phyloP scores from a whole-genome alignment of 2,888 invertebrate genomes.

The Perithous albicinctus region DNA sequence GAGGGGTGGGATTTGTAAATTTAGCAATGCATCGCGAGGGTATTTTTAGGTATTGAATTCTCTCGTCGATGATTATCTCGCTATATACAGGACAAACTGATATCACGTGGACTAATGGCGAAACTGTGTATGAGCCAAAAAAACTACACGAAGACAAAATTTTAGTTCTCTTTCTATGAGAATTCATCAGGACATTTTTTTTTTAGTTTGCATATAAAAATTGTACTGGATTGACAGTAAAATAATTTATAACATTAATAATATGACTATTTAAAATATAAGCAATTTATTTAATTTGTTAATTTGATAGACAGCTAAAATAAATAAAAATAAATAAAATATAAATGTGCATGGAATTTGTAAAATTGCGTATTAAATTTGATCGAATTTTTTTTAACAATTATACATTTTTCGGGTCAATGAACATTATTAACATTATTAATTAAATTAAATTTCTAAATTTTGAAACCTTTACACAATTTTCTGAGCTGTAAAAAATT shows the following conservation, averaged over 20 bases:
- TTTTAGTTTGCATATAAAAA: not conserved
- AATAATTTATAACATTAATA: too few relatives aligned
- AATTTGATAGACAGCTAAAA: not conserved
- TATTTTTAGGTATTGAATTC: slow-evolving; percentile 1
- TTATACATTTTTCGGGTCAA: too few relatives aligned
- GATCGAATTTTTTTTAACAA: not conserved
- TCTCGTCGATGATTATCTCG: not conserved
- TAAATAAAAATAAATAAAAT: too few relatives aligned
- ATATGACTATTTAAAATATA: too few relatives aligned
- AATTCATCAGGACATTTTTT: not conserved
- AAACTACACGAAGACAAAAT: not conserved
- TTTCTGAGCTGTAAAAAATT: too few relatives aligned
- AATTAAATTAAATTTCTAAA: too few relatives aligned
- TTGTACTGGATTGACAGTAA: too few relatives aligned
- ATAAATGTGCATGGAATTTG: not conserved
- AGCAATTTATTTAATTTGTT: not conserved
- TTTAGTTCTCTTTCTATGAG: not conserved
- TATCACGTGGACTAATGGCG: slow-evolving; percentile 5
- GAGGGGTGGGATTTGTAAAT: not conserved
- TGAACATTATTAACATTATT: too few relatives aligned
- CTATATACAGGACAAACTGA: not conserved
- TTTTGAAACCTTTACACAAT: not conserved
- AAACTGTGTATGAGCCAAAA: not conserved
- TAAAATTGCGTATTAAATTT: too few relatives aligned
- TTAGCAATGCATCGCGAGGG: not conserved